Conservation (phyloP, 2,888 invertebrate species). For the Rotaria magnacalcarata region DNA sequence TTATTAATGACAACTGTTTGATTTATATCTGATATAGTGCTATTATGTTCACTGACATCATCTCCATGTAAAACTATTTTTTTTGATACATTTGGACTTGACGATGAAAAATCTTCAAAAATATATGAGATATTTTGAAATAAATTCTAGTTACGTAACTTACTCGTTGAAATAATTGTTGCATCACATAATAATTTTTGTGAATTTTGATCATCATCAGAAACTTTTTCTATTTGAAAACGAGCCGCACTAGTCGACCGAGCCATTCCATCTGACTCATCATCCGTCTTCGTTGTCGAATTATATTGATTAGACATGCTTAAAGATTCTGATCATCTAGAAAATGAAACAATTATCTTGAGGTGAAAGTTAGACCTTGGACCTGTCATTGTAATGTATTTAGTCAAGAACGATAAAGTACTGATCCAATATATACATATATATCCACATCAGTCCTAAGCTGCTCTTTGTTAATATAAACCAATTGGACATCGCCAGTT, state of each 20-base stretch:
- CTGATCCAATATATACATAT: no score
- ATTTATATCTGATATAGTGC: neutral
- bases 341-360: neutral
- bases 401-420: no score
- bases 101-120: neutral
- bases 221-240: conserved; percentile 21
- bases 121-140: neutral
- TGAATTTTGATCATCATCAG: neutral
- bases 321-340: neutral
- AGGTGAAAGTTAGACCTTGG: neutral
- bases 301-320: neutral
- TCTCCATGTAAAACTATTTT: neutral
- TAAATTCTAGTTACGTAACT: neutral
- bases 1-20: neutral
- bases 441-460: no score
- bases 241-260: neutral
- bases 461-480: no score
- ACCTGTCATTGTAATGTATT: no score
- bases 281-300: neutral
- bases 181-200: neutral
- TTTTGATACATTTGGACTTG: neutral
- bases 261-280: neutral
- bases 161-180: neutral
- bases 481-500: no score
- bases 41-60: neutral